Conservation (phyloP, 2,888 invertebrate genomes). For the Bugula neritina region DNA sequence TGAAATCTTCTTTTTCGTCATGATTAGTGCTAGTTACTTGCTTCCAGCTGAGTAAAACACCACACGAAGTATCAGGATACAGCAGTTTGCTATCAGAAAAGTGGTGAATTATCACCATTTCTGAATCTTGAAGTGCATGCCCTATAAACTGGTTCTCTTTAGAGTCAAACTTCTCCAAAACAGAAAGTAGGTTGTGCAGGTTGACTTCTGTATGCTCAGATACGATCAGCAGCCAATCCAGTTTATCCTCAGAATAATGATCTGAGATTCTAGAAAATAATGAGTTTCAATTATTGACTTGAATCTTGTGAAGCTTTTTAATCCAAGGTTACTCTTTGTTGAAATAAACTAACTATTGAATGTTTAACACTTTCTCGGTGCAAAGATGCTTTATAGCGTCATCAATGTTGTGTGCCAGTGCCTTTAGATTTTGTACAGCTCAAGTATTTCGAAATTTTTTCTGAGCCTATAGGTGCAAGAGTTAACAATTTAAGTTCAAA, state of each 20-base stretch:
- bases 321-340: no score
- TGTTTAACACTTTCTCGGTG: no score
- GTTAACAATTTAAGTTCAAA: no score
- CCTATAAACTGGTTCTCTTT: slow-evolving; percentile 23
- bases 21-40: neutral
- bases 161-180: neutral
- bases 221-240: slow-evolving; percentile 10
- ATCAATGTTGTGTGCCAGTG: no score
- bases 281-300: no score
- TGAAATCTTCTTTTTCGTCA: slow-evolving; percentile 59
- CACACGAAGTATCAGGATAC: slow-evolving; percentile 22
- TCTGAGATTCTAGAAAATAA: neutral
- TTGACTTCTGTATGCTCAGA: slow-evolving; percentile 15
- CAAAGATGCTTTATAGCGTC: no score
- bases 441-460: no score
- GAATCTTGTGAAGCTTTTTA: no score
- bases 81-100: neutral
- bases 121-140: slow-evolving; percentile 19
- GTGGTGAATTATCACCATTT: slow-evolving; percentile 13
- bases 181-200: neutral
- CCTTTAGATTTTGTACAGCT: no score
- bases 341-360: no score
- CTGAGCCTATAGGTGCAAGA: no score
- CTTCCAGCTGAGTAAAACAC: slow-evolving; percentile 8
- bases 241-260: neutral